Evolutionary conservation across 2,888 invertebrate genomes (phyloP).

Genomic region (Melanotus villosus): DNA sequence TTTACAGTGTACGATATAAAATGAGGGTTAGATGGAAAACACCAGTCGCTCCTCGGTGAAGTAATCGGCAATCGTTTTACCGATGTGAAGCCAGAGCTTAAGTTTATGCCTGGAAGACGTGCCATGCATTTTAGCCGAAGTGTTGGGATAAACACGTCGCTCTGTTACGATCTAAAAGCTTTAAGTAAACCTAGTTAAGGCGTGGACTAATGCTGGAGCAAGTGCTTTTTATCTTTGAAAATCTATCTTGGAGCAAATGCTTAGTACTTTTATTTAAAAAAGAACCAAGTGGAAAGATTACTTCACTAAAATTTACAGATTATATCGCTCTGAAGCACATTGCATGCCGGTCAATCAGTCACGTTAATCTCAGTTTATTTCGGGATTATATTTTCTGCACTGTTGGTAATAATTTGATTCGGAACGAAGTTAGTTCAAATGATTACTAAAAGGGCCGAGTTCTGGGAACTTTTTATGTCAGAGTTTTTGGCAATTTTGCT

Average conservation of each 20-base stretch:
- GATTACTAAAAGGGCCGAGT: too few relatives aligned
- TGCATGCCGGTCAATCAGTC: too few relatives aligned
- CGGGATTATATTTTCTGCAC: too few relatives aligned
- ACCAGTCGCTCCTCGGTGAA: constrained; percentile 39
- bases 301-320: too few relatives aligned
- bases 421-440: too few relatives aligned
- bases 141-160: constrained; percentile 50
- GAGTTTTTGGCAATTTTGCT: too few relatives aligned
- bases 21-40: constrained; percentile 5
- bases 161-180: constrained; percentile 55
- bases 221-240: constrained; percentile 17
- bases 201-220: constrained; percentile 28
- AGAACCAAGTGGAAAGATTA: too few relatives aligned
- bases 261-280: too few relatives aligned
- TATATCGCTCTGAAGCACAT: too few relatives aligned
- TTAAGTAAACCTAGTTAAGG: constrained; percentile 56
- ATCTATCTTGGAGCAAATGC: neutral
- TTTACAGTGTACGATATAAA: constrained; percentile 1
- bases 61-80: constrained; percentile 55
- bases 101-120: constrained; percentile 56
- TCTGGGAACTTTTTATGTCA: too few relatives aligned
- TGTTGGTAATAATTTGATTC: too few relatives aligned
- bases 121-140: constrained; percentile 50
- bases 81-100: constrained; percentile 52
- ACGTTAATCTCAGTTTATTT: too few relatives aligned